Evolutionary conservation across 2,113 vertebrate species (phyloP), one percentile per base, ranked within the genome.

Genomic region (Scomber colias): DNA sequence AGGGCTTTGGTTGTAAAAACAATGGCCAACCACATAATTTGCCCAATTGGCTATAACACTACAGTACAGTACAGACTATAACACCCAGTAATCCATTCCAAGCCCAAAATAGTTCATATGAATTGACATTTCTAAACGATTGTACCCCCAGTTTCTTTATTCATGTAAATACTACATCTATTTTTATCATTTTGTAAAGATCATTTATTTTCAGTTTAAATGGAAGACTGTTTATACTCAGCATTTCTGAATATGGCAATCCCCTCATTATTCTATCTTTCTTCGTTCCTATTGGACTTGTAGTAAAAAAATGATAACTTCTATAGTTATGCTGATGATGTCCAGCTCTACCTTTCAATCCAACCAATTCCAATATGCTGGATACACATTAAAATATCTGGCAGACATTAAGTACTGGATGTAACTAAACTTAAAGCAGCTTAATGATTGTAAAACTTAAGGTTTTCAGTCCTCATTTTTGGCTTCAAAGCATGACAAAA

Each of bases 321-420:
- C 19, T n/a, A 19, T 53, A 54, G 50, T 50, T 77, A 79, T 17
- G 70, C 85, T 49, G 88, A 88, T 71, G 88, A 90, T 55, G 74
- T 40, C 4, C 46, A 45, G 10, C 3, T 90, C 64, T 86, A 88
- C 30, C 51, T 86, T 14, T 24, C 51, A 51, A 64, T 45, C 21
- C 1, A 55, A 11, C 17, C 10, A 69, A 17, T 30, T 56, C 16
- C 13, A 12, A 21, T 40, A 1, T 31, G 9, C 3, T 24, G 15
- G 4, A 40, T 5, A 17, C 0, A 9, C 10, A 44, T 59, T 10
- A 59, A 19, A 56, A 45, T 45, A 6, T 40, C 5, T 1, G 13
- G 40, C 5, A 30, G 5, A 72, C 0, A 48, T 59, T 40, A 9
- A 40, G 35, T 40, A 40, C 4, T 10, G 14, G 16, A 63, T 48